phyloP scores from a whole-genome alignment of 2,888 invertebrate genomes.

The Sclerodermus sp. region DNA sequence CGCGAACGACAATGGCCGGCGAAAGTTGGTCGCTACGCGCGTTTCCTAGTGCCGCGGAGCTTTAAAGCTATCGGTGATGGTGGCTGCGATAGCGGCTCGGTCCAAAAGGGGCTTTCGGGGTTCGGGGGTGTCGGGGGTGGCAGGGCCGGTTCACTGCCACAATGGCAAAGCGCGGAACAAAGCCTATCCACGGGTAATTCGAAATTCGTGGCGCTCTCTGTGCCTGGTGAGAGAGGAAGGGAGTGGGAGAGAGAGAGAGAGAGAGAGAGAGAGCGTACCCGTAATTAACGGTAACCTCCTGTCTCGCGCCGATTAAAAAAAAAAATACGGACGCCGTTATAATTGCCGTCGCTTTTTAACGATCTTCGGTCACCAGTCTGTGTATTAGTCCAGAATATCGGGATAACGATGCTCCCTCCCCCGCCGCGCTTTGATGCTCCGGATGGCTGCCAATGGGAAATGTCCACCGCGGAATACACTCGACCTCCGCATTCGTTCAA shows the following conservation, averaged over 20 bases:
- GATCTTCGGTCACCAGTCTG: too few species aligned
- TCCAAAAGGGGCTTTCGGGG: background rate
- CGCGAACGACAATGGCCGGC: slow-evolving; percentile 20
- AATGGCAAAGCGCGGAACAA: slow-evolving; percentile 40
- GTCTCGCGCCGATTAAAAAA: slow-evolving; percentile 30
- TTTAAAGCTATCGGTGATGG: slow-evolving; percentile 29
- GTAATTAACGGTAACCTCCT: slow-evolving; percentile 38
- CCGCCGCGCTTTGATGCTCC: too few species aligned
- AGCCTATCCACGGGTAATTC: slow-evolving; percentile 39
- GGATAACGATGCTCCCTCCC: too few species aligned
- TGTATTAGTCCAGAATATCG: too few species aligned
- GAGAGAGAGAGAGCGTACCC: too few species aligned
- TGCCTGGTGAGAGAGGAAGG: too few species aligned
- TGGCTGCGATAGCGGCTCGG: background rate
- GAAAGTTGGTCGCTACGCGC: slow-evolving; percentile 35
- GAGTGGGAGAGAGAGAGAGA: too few species aligned
- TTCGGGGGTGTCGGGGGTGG: slow-evolving; percentile 5
- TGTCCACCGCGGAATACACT: too few species aligned
- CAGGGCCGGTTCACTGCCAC: slow-evolving; percentile 15
- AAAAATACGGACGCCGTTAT: background rate
- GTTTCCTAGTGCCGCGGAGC: slow-evolving; percentile 32
- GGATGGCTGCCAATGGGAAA: too few species aligned
- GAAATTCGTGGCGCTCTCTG: slow-evolving; percentile 39
- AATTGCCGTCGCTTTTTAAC: too few species aligned
- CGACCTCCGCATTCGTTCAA: too few species aligned